phyloP scores from a whole-genome alignment of 1,140 invertebrate species.

The Drosophila arizonae region DNA sequence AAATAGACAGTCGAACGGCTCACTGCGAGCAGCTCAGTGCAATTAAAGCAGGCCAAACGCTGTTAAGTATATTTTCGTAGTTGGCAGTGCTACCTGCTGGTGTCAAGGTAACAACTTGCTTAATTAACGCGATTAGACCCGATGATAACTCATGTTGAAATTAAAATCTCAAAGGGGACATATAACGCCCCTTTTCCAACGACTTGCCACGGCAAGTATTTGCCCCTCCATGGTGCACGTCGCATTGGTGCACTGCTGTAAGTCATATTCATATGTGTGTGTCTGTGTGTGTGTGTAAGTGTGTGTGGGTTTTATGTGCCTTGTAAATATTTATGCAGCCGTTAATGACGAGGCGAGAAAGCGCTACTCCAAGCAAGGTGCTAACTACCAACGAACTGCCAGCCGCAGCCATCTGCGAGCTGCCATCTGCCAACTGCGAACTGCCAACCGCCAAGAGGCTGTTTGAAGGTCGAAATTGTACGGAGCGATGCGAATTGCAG shows the following conservation, averaged over 20 bases:
- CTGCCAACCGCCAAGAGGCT: conserved; percentile 47
- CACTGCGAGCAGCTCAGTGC: conserved; percentile 20
- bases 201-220: conserved; percentile 46
- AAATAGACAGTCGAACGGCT: conserved; percentile 55
- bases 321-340: conserved; percentile 77
- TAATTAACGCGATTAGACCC: conserved; percentile 78
- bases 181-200: conserved; percentile 26
- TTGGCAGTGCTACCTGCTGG: not conserved
- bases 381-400: conserved; percentile 42
- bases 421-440: conserved; percentile 38
- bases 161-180: conserved; percentile 56
- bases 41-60: conserved; percentile 60
- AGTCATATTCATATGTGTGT: not conserved
- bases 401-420: conserved; percentile 57
- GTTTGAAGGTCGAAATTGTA: conserved; percentile 40
- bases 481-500: conserved; percentile 31
- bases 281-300: conserved; percentile 3
- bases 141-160: conserved; percentile 60
- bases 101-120: conserved; percentile 72
- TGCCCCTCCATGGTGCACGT: conserved; percentile 25
- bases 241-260: not conserved
- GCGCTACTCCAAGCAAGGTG: conserved; percentile 44
- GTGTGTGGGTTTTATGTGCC: conserved; percentile 53
- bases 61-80: not conserved
- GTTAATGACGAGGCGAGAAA: conserved; percentile 63